These are phyloP conservation scores for Pseudomugil tenellus DNA, from an alignment of 2,797 vertebrate genomes.

Conservation along the genomic window DNA sequence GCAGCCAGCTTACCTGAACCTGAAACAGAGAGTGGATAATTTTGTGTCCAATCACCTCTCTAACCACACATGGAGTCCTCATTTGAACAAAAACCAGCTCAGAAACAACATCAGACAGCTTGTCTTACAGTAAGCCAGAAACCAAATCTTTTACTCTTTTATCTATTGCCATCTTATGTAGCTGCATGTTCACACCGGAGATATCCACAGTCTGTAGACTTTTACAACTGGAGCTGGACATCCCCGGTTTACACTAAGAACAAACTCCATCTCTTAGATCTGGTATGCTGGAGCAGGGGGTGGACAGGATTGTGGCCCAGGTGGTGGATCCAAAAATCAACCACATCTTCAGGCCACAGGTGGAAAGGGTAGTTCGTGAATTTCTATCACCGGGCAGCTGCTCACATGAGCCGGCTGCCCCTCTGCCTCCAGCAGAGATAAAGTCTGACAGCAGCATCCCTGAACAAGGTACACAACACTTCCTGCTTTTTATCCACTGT, in stretches of 20 bases:
- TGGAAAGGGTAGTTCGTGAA: constrained; percentile 94
- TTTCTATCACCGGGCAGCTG: constrained; percentile 92
- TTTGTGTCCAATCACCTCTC: constrained; percentile 98
- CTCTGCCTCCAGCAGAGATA: constrained; percentile 72
- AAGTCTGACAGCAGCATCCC: constrained; percentile 79
- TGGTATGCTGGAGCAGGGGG: constrained; percentile 98
- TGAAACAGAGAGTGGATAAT: constrained; percentile 97
- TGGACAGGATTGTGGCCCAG: constrained; percentile 98
- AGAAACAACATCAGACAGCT: constrained; percentile 98
- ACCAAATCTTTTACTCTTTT: background rate
- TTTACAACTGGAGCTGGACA: background rate
- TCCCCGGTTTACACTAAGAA: background rate
- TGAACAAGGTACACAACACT: constrained; percentile 81
- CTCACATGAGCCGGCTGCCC: constrained; percentile 79
- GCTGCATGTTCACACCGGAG: background rate
- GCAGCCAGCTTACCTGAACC: constrained; percentile 96
- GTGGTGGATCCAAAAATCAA: constrained; percentile 99
- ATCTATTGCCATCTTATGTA: fast-evolving
- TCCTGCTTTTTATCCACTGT: background rate
- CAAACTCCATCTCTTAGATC: constrained; percentile 81
- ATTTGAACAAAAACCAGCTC: constrained; percentile 98
- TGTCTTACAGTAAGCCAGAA: constrained; percentile 92
- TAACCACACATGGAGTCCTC: constrained; percentile 98
- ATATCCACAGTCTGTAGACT: background rate
- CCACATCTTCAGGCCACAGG: constrained; percentile 96